Percentiles rank a stretch among this genome's conserved stretches.
Conservation (phyloP, 2,113 vertebrate species). For the Mohoua ochrocephala region DNA sequence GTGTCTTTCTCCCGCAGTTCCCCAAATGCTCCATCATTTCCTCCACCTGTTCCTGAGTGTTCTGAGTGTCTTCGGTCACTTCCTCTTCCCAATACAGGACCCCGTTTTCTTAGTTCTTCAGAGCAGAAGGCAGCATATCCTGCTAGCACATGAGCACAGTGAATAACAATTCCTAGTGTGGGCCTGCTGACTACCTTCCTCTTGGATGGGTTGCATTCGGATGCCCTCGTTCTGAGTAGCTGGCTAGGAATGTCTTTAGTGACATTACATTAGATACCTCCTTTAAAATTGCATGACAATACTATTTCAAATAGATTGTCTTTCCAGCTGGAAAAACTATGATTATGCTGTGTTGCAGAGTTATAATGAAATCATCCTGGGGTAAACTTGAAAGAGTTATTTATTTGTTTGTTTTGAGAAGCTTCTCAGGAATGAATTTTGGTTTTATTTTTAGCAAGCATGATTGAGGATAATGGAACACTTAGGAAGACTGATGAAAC, state of each 20-base stretch:
- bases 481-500: conserved; percentile 68
- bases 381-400: neutral
- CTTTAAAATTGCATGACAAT: neutral
- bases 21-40: neutral
- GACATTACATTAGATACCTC: neutral
- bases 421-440: neutral
- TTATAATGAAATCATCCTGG: neutral
- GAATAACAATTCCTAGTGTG: accelerated
- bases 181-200: neutral
- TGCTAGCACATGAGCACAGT: neutral
- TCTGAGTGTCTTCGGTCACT: neutral
- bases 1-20: neutral
- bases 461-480: conserved; percentile 67
- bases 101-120: neutral
- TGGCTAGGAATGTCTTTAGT: neutral
- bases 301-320: neutral
- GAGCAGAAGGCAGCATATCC: neutral
- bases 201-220: neutral
- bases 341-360: neutral
- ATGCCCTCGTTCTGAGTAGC: neutral
- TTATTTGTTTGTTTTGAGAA: neutral
- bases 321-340: neutral
- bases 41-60: neutral
- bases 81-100: neutral
- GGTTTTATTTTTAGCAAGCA: conserved; percentile 63